Base-by-base conservation (phyloP, 2,888 invertebrate genomes). In the Lissocephala sabroskyi region DNA sequence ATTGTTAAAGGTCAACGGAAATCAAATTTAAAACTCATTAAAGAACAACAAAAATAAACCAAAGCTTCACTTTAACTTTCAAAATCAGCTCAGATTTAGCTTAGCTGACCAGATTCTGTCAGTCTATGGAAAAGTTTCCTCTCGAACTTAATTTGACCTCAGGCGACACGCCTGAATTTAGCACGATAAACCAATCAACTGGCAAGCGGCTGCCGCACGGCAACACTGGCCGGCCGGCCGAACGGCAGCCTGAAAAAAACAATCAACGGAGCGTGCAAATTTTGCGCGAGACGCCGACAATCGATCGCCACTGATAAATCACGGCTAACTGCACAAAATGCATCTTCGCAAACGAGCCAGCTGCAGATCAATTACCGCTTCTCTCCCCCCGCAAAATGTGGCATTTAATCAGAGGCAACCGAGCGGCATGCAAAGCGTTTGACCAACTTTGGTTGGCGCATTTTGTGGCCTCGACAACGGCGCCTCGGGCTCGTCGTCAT, bases 161-260 rank as follows among this genome's bases (percentile, higher is more conserved):
- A 52, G 67, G 81, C 65, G 62, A 73, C 70, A 70, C 75, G 76
- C 75, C 75, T 70, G 52, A 62, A 63, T 73, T 70, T 61, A 71
- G 62, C 81, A 80, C 79, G 79, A 81, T 67, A 68, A 77, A 62
- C 62, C 67, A 79, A 79, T 79, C 79, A 76, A 49, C n/a, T n/a
- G 45, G 51, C 13, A 35, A 14, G 45, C 61, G 57, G 63, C 40
- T 63, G 70, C 59, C 65, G 39, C 61, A 45, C 45, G 50, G 26
- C 41, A 23, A 37, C 19, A 37, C 9, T 17, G 36, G 16, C 9
- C 9, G 33, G 6, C 7, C 29, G 11, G 29, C n/a, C n/a, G n/a
- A n/a, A 23, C 13, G 16, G 33, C 33, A 13, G 6, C n/a, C 3
- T 35, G 35, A 35, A 37, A 17, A 18, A 17, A 45, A 53, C 55